Evolutionary conservation across 2,888 invertebrate genomes (phyloP).

Genomic region (Phytoseiulus persimilis): DNA sequence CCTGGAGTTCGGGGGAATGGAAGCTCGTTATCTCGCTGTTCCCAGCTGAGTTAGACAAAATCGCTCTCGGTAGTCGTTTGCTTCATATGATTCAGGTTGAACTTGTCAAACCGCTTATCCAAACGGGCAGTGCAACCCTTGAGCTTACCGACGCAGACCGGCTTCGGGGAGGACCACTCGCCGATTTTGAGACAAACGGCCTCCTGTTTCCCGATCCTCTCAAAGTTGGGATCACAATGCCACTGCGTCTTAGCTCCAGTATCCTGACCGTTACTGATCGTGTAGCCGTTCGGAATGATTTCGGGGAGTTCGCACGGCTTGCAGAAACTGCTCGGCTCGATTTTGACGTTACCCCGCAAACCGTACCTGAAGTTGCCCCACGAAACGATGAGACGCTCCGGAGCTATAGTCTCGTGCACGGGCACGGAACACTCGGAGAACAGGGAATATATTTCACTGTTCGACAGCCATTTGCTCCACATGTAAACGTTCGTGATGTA

Average conservation of each 20-base stretch:
- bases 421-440: conserved; percentile 47
- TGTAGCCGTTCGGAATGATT: conserved; percentile 46
- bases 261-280: conserved; percentile 14
- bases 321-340: conserved; percentile 58
- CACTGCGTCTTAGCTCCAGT: conserved; percentile 10
- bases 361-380: conserved; percentile 59
- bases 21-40: too few relatives aligned
- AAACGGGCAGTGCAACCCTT: too few relatives aligned
- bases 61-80: too few relatives aligned
- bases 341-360: conserved; percentile 56
- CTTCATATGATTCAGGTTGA: too few relatives aligned
- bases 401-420: background rate
- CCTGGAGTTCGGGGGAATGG: background rate
- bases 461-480: conserved; percentile 55
- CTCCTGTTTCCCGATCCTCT: background rate
- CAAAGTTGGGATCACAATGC: conserved; percentile 34
- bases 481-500: conserved; percentile 58
- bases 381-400: conserved; percentile 48
- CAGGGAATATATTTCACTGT: conserved; percentile 51
- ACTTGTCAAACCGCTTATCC: too few relatives aligned
- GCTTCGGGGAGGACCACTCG: conserved; percentile 43
- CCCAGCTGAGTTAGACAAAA: too few relatives aligned
- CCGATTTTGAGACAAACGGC: conserved; percentile 39
- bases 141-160: conserved; percentile 40
- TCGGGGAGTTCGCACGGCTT: conserved; percentile 47